These are phyloP conservation scores for Gonocerus acuteangulatus DNA, from an alignment of 2,888 invertebrate genomes.

Conservation along the genomic window DNA sequence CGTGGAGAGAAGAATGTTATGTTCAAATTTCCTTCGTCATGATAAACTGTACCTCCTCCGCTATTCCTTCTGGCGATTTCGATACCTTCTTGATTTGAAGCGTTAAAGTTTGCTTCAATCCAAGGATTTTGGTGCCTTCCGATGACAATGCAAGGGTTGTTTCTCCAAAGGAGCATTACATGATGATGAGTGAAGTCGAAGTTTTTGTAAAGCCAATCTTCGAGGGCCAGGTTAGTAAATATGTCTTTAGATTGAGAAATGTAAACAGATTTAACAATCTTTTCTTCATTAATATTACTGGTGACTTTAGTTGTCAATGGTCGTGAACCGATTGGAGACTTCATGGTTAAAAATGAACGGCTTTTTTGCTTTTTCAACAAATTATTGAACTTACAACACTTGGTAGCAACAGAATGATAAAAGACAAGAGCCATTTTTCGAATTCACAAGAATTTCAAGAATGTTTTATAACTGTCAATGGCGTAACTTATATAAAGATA, in stretches of 20 bases:
- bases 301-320: conserved; percentile 34
- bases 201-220: conserved; percentile 91
- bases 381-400: conserved; percentile 2
- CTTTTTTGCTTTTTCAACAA: conserved; percentile 15
- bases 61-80: conserved; percentile 81
- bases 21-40: conserved; percentile 89
- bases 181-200: conserved; percentile 75
- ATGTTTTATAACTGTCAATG: conserved; percentile 25
- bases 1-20: conserved; percentile 83
- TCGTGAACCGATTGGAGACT: not conserved
- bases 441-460: not conserved
- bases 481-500: not conserved
- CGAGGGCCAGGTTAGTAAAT: conserved; percentile 86
- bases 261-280: conserved; percentile 71
- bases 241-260: conserved; percentile 88
- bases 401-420: conserved; percentile 14
- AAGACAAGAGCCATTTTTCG: conserved; percentile 14
- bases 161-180: conserved; percentile 84
- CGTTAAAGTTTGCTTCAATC: conserved; percentile 75
- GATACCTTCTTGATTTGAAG: conserved; percentile 58
- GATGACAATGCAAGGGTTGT: conserved; percentile 88
- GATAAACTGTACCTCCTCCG: conserved; percentile 94
- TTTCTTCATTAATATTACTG: conserved; percentile 12
- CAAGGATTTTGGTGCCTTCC: conserved; percentile 97
- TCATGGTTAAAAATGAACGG: conserved; percentile 2